Evolutionary conservation across 1,140 invertebrate species (phyloP).

Genomic region (Drosophila repleta): DNA sequence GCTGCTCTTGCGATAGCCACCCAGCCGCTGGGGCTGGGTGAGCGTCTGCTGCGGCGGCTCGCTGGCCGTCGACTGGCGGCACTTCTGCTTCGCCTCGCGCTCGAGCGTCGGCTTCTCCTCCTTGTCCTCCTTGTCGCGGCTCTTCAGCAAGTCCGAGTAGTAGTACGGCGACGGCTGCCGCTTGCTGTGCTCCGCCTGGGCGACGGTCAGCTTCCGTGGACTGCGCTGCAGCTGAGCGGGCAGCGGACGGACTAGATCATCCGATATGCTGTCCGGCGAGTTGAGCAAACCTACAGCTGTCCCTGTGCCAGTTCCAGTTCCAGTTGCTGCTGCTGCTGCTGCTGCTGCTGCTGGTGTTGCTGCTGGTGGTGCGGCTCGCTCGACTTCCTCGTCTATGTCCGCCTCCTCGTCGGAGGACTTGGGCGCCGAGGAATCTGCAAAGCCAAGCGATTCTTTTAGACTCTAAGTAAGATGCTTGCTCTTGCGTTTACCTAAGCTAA

Average conservation of each 20-base stretch:
- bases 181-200: constrained; percentile 78
- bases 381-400: constrained; percentile 74
- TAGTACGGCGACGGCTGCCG: constrained; percentile 92
- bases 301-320: not conserved
- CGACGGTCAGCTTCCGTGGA: constrained; percentile 71
- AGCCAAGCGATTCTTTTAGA: not conserved
- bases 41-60: constrained; percentile 74
- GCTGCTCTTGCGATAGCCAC: constrained; percentile 86
- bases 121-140: constrained; percentile 69
- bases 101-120: constrained; percentile 24
- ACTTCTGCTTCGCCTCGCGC: constrained; percentile 69
- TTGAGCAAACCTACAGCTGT: constrained; percentile 69
- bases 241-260: constrained; percentile 81
- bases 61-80: constrained; percentile 76
- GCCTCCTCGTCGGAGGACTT: constrained; percentile 82
- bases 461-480: not conserved
- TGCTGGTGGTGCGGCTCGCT: constrained; percentile 68
- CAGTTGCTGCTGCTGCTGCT: not conserved
- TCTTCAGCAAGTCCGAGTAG: constrained; percentile 90
- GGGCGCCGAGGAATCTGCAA: constrained; percentile 77
- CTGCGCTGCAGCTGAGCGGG: constrained; percentile 77
- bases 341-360: not conserved
- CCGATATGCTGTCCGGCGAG: constrained; percentile 85
- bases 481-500: not conserved
- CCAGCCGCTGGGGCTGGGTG: constrained; percentile 12